Evolutionary conservation across 2,113 vertebrate genomes (phyloP), one percentile per base, ranked within the genome.

Genomic region (Scatophagus argus): DNA sequence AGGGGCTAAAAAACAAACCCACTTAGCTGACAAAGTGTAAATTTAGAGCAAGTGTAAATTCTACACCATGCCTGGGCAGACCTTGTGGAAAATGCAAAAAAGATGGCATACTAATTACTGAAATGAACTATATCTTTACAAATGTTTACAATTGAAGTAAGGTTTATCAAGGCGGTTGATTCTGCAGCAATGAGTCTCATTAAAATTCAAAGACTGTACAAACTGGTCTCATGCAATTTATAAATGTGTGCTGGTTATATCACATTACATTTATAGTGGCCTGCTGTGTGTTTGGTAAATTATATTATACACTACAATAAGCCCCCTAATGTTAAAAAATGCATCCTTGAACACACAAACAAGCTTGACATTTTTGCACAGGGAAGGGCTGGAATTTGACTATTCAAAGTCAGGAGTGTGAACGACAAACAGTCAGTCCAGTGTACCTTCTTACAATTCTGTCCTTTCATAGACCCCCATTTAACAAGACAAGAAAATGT

Each of bases 131-230:
- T 31, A 66, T 32, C 21, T 27, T 32, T 51, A 75, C 39, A 55
- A 76, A 83, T 61, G 43, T 72, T 76, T 79, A 67, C 65, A 84
- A 87, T 82, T 77, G 66, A 82, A 65, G 27, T 2, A 14, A 27
- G 54, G 43, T 67, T 59, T 59, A 79, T 71, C 41, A 62, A 82
- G 49, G 38, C 66, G 44, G 51, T 27, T 72, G 60, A 49, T 32
- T 46, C 65, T 55, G 66, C 63, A 41, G 62, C 27, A 73, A 39
- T 44, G 36, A 34, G 27, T 55, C 54, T 83, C 44, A 77, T 84
- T 80, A 65, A 31, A 82, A 81, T 68, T 80, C 55, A 51, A 34
- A 76, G 19, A 70, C 70, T 66, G 52, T 25, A 49, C 39, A 25
- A 44, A 56, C 12, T 16, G 41, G 19, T 66, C 36, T 68, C 41